phyloP scores from a whole-genome alignment of 2,888 invertebrate genomes.

The Taphrorychus bicolor region DNA sequence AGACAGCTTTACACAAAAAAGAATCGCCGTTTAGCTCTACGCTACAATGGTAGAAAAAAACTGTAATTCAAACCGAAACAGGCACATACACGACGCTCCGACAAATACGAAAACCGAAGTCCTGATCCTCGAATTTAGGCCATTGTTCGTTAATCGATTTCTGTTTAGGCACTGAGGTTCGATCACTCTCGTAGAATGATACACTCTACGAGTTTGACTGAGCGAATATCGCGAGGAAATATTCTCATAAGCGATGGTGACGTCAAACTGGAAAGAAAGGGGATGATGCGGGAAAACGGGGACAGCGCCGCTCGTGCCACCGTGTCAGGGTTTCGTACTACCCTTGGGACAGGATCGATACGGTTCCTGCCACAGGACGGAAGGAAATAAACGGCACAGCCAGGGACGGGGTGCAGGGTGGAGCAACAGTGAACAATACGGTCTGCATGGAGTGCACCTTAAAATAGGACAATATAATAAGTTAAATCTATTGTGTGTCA shows the following conservation, averaged over 20 bases:
- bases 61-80: background rate
- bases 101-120: background rate
- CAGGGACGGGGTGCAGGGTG: background rate
- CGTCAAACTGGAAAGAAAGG: conserved; percentile 55
- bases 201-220: conserved; percentile 5
- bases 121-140: background rate
- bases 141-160: conserved; percentile 5
- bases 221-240: background rate
- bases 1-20: too few species aligned
- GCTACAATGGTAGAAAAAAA: background rate
- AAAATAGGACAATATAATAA: too few species aligned
- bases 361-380: background rate
- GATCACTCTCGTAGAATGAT: conserved; percentile 4
- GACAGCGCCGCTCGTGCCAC: conserved; percentile 23
- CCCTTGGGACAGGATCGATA: conserved; percentile 23
- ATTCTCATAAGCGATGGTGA: conserved; percentile 54
- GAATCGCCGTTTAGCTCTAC: too few species aligned
- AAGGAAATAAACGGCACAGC: background rate
- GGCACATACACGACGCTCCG: conserved; percentile 7
- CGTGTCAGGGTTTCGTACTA: conserved; percentile 19
- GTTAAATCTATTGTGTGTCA: too few species aligned
- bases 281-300: conserved; percentile 31
- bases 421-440: background rate
- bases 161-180: conserved; percentile 4
- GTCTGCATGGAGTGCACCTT: too few species aligned